Evolutionary conservation across 2,888 invertebrate genomes (phyloP), one percentile per base, ranked within the genome.

Genomic region (Tryphoninae sp.): DNA sequence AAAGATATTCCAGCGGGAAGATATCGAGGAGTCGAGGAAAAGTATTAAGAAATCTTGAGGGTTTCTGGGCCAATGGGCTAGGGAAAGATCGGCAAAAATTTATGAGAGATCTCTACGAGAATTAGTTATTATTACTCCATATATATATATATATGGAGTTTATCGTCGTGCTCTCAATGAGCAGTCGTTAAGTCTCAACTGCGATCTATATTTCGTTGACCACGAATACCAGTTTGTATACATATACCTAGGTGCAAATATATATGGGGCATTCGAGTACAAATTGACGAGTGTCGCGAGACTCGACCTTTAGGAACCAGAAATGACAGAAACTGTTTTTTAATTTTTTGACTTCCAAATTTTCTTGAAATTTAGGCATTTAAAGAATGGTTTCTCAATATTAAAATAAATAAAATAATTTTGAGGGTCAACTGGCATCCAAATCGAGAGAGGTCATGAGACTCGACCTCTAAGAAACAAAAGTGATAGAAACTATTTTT

Each of bases 11-110:
- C 1, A 33, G 33, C 33, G 33, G 33, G 33, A 26, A 26, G 26
- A 26, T 3, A 3, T 26, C 26, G 26, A 33, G 33, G 33, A 33
- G 6, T 82, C 65, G 62, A 51, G 51, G 40, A 59, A 42, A n/a
- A 33, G 45, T 23, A 74, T 16, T 16, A 71, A n/a, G 61, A 83
- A 68, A 59, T 55, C 40, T 61, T 9, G 26, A 40, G 8, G 19
- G 53, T 78, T 80, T 82, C 80, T 82, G 75, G 75, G 82, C 78
- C 78, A 76, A 62, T 23, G 49, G 51, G 22, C 65, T 58, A 19
- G 64, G 49, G 61, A 73, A 65, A 71, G 33, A 26, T 26, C n/a
- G 19, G 71, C 53, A 64, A 68, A 74, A 76, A 76, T 82, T 79
- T 76, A 79, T 67, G 82, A 78, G 62, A 62, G 26, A 65, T 78